A percentile compares a stretch with the other conserved stretches of the same genome.
Evolutionary conservation across 2,888 invertebrate species (phyloP).

Genomic region (Agrotis puta): DNA sequence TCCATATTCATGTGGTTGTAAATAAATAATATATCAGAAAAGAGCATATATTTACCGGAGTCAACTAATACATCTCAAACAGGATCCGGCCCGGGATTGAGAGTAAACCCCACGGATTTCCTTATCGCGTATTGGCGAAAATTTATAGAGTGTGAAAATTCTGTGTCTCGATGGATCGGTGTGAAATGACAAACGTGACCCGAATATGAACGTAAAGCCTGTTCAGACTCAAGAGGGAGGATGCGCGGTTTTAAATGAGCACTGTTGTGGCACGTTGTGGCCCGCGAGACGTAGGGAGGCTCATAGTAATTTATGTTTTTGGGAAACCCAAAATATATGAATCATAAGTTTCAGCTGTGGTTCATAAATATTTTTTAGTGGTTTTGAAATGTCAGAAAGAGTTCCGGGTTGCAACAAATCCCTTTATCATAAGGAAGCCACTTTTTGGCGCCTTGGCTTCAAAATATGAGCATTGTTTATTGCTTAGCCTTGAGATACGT

Average conservation of each 20-base stretch:
- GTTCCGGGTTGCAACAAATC: background rate
- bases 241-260: slow-evolving; percentile 51
- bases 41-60: slow-evolving; percentile 59
- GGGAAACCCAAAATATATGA: slow-evolving; percentile 15
- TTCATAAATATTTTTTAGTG: slow-evolving; percentile 1
- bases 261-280: slow-evolving; percentile 28
- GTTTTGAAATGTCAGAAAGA: background rate
- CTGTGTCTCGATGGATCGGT: slow-evolving; percentile 79
- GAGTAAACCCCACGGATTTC: slow-evolving; percentile 76
- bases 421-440: background rate
- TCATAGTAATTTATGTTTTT: slow-evolving; percentile 24
- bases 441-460: background rate
- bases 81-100: slow-evolving; percentile 66
- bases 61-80: slow-evolving; percentile 70
- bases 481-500: too few species aligned
- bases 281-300: slow-evolving; percentile 6
- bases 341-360: background rate
- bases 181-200: slow-evolving; percentile 86
- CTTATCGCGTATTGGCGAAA: slow-evolving; percentile 78
- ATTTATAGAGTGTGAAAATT: slow-evolving; percentile 88
- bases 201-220: slow-evolving; percentile 66
- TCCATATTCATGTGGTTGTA: background rate
- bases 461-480: too few species aligned
- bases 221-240: slow-evolving; percentile 44
- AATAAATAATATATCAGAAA: slow-evolving; percentile 56